Evolutionary conservation across 2,888 invertebrate species (phyloP), one percentile per base, ranked within the genome.

Genomic region (Steinernema scapterisci): DNA sequence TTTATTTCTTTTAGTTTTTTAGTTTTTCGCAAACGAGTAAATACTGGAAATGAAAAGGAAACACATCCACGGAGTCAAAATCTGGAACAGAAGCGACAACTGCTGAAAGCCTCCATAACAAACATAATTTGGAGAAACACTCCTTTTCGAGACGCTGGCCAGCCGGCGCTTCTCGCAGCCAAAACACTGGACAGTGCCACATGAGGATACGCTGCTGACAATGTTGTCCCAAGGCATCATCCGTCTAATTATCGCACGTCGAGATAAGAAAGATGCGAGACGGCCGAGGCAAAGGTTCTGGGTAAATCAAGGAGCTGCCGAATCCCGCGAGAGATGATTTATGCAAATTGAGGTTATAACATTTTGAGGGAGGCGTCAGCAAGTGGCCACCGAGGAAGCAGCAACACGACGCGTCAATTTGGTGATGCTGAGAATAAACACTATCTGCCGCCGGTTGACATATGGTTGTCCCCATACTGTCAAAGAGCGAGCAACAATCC

Each of bases 291-390:
- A 16, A 27, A 16, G 27, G 27, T 63, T 13, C 16, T 27, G 63
- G 38, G 7, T 31, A 63, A 63, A 63, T 31, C 63, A 63, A 63
- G 63, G 27, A 27, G 16, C 7, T 31, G 27, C 16, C 63, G 16
- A 5, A 54, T 16, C 63, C 63, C 63, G 7, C 11, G 63, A 27
- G 63, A 63, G 63, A 27, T 63, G 63, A 63, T 63, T 63, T 63
- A 63, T 63, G 63, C 63, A 63, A 63, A 63, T 63, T 31, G 63
- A 11, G 63, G 63, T 63, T 63, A 63, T 63, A 31, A n/a, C 63
- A 63, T 16, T 63, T 63, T 38, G 38, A 63, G 23, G 63, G 27
- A 63, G 19, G 63, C 38, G 63, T 63, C 31, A 25, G 63, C 63
- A 31, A 63, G 3, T 63, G 63, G 63, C 63, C 16, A 25, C 31